Evolutionary conservation across 2,888 invertebrate species (phyloP).

Genomic region (Acronicta alni): DNA sequence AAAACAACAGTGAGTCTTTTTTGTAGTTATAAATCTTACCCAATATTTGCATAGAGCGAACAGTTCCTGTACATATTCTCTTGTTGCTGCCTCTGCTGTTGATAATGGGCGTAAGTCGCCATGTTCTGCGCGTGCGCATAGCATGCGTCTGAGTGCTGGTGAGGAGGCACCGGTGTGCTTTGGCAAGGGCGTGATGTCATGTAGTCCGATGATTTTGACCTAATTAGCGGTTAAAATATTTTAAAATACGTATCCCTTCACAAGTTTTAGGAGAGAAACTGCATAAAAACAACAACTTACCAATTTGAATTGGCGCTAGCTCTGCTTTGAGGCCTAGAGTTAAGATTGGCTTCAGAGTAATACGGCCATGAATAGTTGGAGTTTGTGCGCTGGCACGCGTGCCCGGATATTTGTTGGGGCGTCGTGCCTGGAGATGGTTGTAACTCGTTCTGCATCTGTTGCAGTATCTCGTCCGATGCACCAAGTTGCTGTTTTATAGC

Average conservation of each 20-base stretch:
- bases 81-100: constrained; percentile 77
- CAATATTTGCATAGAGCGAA: constrained; percentile 84
- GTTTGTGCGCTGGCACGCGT: constrained; percentile 78
- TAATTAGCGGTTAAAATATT: constrained; percentile 4
- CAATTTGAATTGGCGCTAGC: constrained; percentile 79
- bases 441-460: constrained; percentile 94
- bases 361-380: constrained; percentile 91
- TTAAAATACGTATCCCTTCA: not conserved
- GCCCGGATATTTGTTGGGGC: constrained; percentile 68
- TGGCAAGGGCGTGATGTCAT: constrained; percentile 71
- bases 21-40: constrained; percentile 70
- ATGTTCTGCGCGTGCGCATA: constrained; percentile 76
- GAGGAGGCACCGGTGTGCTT: constrained; percentile 65
- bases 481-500: constrained; percentile 93
- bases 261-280: not conserved
- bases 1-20: no score
- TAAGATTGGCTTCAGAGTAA: constrained; percentile 90
- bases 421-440: constrained; percentile 75
- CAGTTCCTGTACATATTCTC: constrained; percentile 88
- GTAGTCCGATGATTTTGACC: constrained; percentile 74
- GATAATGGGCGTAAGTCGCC: constrained; percentile 74
- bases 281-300: constrained; percentile 60
- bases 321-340: constrained; percentile 81
- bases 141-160: constrained; percentile 78
- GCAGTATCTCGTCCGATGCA: constrained; percentile 94